These are phyloP conservation scores for Arion vulgaris DNA, from an alignment of 1,140 invertebrate species.

Conservation along the genomic window DNA sequence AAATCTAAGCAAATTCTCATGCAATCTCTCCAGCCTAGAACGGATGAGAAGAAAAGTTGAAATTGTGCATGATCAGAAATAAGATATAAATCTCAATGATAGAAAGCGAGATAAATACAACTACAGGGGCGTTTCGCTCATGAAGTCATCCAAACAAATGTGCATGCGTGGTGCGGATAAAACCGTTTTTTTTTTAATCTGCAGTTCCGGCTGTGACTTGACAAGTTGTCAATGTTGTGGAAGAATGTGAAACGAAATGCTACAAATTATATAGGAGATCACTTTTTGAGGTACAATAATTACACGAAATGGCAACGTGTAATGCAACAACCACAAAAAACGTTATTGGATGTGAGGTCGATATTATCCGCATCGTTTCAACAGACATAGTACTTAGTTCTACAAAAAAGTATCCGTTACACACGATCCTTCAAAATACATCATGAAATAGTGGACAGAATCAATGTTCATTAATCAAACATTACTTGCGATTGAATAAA, in stretches of 20 bases:
- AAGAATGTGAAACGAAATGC: not conserved
- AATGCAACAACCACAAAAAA: no score
- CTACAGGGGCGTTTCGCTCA: not conserved
- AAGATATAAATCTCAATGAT: conserved; percentile 6
- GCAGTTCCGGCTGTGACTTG: not conserved
- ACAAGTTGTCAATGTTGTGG: not conserved
- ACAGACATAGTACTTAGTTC: no score
- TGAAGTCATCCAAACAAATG: conserved; percentile 6
- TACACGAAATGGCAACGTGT: not conserved
- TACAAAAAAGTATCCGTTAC: no score
- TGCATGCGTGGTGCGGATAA: not conserved
- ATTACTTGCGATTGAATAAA: no score
- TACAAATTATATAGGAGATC: not conserved
- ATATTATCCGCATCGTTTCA: no score
- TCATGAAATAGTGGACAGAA: no score
- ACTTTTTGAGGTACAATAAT: not conserved
- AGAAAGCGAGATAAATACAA: conserved; percentile 7
- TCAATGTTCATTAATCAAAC: no score
- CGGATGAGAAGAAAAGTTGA: not conserved
- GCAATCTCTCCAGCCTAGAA: not conserved
- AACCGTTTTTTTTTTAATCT: not conserved
- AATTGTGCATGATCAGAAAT: not conserved
- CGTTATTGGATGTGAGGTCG: no score
- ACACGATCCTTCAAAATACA: no score
- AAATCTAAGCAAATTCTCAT: not conserved